Percentiles rank a stretch among this genome's conserved stretches.
Conservation (phyloP, 1,140 invertebrate genomes). For the Drosophila equinoxialis region DNA sequence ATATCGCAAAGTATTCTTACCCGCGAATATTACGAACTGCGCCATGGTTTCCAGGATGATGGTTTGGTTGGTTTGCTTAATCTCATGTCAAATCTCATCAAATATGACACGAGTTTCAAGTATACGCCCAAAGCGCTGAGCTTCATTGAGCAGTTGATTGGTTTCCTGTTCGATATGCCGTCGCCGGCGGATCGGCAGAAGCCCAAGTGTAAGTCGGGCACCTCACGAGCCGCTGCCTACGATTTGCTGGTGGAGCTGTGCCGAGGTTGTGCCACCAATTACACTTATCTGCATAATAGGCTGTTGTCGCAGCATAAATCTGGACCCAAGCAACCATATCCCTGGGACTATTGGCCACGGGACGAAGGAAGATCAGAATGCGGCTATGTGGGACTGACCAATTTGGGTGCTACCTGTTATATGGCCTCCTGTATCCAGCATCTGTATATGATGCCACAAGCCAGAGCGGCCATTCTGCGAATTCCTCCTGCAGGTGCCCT, state of each 20-base stretch:
- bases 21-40: slow-evolving; percentile 91
- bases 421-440: slow-evolving; percentile 99
- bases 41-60: slow-evolving; percentile 94
- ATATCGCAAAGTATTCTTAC: slow-evolving; percentile 89
- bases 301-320: slow-evolving; percentile 93
- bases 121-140: slow-evolving; percentile 90
- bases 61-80: slow-evolving; percentile 94
- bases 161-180: slow-evolving; percentile 94
- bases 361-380: slow-evolving; percentile 96
- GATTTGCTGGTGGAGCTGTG: slow-evolving; percentile 94
- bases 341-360: slow-evolving; percentile 98
- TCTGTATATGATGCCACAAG: slow-evolving; percentile 97
- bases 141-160: slow-evolving; percentile 90
- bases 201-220: slow-evolving; percentile 96
- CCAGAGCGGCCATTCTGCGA: slow-evolving; percentile 90
- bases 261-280: slow-evolving; percentile 93
- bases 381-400: slow-evolving; percentile 96
- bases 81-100: slow-evolving; percentile 92
- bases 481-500: slow-evolving; percentile 85
- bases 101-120: slow-evolving; percentile 94
- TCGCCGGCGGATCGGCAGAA: slow-evolving; percentile 92
- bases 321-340: slow-evolving; percentile 92
- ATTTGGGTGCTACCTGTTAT: slow-evolving; percentile 97
- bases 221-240: slow-evolving; percentile 93
- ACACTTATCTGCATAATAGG: slow-evolving; percentile 91